These are phyloP conservation scores for Podilymbus podiceps DNA, from an alignment of 2,113 vertebrate species.

Conservation along the genomic window DNA sequence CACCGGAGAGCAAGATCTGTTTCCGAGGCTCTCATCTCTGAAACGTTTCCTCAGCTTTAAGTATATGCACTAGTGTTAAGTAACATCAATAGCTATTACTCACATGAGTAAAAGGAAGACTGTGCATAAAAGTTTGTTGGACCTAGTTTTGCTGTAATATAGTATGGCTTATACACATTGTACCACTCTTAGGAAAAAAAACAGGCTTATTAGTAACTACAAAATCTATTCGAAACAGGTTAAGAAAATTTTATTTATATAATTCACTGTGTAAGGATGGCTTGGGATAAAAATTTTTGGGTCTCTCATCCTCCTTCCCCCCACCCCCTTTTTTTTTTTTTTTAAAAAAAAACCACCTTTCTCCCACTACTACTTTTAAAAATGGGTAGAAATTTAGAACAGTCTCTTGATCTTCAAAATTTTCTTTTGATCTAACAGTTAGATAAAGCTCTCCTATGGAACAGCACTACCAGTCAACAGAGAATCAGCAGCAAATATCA, in stretches of 20 bases:
- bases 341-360: neutral
- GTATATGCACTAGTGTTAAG: neutral
- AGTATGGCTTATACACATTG: neutral
- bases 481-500: constrained; percentile 61
- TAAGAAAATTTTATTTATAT: neutral
- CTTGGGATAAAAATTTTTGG: neutral
- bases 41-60: neutral
- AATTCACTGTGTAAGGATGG: neutral
- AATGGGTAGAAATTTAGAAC: constrained; percentile 54
- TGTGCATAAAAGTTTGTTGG: neutral
- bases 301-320: accelerated
- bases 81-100: neutral
- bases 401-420: constrained; percentile 53
- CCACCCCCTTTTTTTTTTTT: neutral
- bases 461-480: constrained; percentile 25
- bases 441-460: constrained; percentile 49
- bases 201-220: neutral
- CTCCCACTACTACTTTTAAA: neutral
- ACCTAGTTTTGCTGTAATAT: neutral
- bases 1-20: neutral
- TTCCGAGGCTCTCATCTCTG: neutral
- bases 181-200: neutral
- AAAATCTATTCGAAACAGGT: neutral
- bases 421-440: constrained; percentile 64
- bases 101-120: neutral